These are phyloP conservation scores for Paedocypris micromegethes DNA, from an alignment of 2,797 vertebrate genomes.

Conservation along the genomic window DNA sequence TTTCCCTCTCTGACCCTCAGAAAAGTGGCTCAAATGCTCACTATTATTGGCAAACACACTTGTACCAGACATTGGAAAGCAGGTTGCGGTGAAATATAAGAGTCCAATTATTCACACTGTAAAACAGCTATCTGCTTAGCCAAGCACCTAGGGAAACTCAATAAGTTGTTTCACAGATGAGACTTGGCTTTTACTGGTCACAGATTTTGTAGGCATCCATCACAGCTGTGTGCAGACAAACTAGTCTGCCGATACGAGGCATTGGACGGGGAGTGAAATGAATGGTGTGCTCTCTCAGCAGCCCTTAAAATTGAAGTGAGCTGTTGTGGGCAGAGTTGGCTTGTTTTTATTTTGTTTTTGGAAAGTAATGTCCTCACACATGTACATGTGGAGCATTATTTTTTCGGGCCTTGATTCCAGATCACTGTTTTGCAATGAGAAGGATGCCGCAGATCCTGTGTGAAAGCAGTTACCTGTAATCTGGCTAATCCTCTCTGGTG, in stretches of 20 bases:
- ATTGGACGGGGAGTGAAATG: constrained; percentile 13
- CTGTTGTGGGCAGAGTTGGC: constrained; percentile 18
- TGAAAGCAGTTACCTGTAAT: constrained; percentile 40
- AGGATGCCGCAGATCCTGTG: constrained; percentile 26
- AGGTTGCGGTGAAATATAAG: constrained; percentile 45
- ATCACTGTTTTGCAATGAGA: constrained; percentile 14
- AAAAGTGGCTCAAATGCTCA: constrained; percentile 32
- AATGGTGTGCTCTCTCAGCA: constrained; percentile 41
- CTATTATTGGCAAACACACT: constrained; percentile 28
- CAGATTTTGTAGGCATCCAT: constrained; percentile 41
- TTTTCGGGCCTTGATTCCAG: constrained; percentile 10
- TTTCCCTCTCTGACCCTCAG: constrained; percentile 35
- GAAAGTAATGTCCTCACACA: constrained; percentile 1
- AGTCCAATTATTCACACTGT: constrained; percentile 45
- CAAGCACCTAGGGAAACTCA: constrained; percentile 45
- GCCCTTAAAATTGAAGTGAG: constrained; percentile 22
- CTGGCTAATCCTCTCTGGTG: constrained; percentile 45
- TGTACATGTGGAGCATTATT: constrained; percentile 21
- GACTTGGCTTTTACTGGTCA: constrained; percentile 42
- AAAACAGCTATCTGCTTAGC: constrained; percentile 51
- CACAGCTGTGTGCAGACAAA: constrained; percentile 25
- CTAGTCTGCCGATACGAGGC: constrained; percentile 35
- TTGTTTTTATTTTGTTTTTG: constrained; percentile 11
- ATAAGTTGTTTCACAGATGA: constrained; percentile 43
- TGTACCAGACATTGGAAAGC: constrained; percentile 29